phyloP scores from a whole-genome alignment of 2,888 invertebrate genomes.

The Physocephala rufipes region DNA sequence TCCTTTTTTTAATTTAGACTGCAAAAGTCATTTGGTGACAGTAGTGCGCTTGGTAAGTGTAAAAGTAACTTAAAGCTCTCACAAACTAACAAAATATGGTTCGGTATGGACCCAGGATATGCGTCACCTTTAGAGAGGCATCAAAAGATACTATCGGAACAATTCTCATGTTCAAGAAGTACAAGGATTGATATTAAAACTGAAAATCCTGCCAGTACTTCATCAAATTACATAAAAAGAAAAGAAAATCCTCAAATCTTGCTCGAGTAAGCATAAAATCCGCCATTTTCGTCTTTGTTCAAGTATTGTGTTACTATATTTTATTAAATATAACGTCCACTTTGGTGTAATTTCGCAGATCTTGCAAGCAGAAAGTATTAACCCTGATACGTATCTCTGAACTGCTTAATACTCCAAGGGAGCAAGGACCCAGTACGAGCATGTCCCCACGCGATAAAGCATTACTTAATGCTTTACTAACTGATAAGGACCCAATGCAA shows the following conservation, averaged over 20 bases:
- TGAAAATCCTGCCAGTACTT: constrained; percentile 33
- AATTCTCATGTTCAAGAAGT: constrained; percentile 67
- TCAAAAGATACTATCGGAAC: constrained; percentile 73
- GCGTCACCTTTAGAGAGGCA: background rate
- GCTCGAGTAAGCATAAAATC: constrained; percentile 66
- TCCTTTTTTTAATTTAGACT: constrained; percentile 27
- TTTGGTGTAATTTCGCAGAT: constrained; percentile 63
- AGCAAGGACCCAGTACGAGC: background rate
- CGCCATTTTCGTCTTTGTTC: background rate
- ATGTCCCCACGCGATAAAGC: constrained; percentile 25
- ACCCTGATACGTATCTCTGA: constrained; percentile 57
- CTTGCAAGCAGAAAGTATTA: constrained; percentile 73
- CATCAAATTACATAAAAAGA: constrained; percentile 31
- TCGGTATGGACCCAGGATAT: constrained; percentile 68
- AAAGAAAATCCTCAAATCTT: constrained; percentile 70
- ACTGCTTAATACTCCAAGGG: background rate
- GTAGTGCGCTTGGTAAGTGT: constrained; percentile 47
- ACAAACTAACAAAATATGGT: constrained; percentile 80
- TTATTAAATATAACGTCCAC: background rate
- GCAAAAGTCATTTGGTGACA: constrained; percentile 31
- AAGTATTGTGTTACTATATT: background rate
- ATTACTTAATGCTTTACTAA: constrained; percentile 34
- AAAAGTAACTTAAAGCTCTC: constrained; percentile 73
- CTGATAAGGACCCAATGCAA: constrained; percentile 46
- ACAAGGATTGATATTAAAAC: constrained; percentile 15